Evolutionary conservation across 2,888 invertebrate species (phyloP), one percentile per base, ranked within the genome.

Genomic region (Drosophila paranaensis): DNA sequence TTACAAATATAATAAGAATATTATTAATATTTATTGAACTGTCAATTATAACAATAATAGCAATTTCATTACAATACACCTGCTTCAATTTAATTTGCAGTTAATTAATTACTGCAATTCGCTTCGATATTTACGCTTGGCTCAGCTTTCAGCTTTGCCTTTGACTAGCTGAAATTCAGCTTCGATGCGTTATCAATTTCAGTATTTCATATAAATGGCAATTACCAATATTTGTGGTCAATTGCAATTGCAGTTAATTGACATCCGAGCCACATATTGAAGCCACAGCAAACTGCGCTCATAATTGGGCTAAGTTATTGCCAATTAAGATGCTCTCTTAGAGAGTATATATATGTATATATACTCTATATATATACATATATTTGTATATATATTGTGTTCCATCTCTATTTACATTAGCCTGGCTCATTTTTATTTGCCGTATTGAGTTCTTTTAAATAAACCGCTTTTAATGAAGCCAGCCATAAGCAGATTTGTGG

Each of bases 401-500:
- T 37, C 37, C 43, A 35, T 46, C 25, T 65, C 61, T 77, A 68
- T 71, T 76, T 76, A 42, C 76, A 61, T 74, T 69, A 51, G 57
- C 16, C 46, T 43, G 42, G 37, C 27, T 53, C 51, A 33, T 46
- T 65, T 65, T 62, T n/a, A 8, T 13, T 16, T 45, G 60, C 30
- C 54, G 45, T 45, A 63, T 71, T 61, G 71, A 81, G 65, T 81
- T 80, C 75, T 70, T 90, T 83, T 72, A 70, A 88, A 85, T 84
- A 90, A 84, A 90, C 74, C 82, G 86, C 71, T 89, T 89, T 90
- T 88, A 90, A 85, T 88, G 80, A 89, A 81, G 89, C 77, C 81
- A 75, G 80, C 83, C 85, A 78, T 89, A 91, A 89, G 89, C 81
- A 83, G 90, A 90, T 89, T 91, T 89, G 90, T 82, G 91, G 90